Conservation (phyloP, 2,888 invertebrate genomes). For the Homarus gammarus region DNA sequence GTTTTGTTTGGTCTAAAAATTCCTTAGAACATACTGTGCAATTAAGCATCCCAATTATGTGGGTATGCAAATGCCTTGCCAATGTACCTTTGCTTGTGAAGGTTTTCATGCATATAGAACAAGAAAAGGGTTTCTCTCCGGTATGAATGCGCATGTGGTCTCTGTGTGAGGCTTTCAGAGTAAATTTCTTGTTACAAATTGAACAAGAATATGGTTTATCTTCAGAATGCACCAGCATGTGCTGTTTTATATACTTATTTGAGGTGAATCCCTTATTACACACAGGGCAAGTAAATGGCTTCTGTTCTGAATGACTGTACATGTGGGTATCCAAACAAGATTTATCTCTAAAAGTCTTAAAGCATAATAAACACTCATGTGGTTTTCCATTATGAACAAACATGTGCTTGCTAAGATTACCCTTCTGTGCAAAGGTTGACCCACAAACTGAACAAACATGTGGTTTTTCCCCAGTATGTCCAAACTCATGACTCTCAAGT, state of each 20-base stretch:
- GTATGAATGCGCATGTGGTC: neutral
- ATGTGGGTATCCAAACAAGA: neutral
- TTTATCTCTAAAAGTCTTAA: neutral
- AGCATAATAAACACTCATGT: neutral
- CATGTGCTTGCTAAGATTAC: neutral
- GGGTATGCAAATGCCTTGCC: neutral
- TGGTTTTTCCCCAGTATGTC: neutral
- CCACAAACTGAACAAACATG: neutral
- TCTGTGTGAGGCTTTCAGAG: neutral
- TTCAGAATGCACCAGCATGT: neutral
- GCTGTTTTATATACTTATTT: neutral
- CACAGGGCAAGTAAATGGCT: neutral
- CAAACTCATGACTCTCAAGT: neutral
- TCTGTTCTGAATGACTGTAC: neutral
- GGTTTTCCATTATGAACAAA: neutral
- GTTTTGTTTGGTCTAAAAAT: neutral
- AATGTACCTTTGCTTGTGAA: neutral
- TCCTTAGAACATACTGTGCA: neutral
- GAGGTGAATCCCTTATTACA: neutral
- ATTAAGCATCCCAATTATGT: neutral
- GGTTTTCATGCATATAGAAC: neutral
- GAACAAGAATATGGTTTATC: neutral
- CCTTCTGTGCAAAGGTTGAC: neutral
- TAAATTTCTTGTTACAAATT: neutral
- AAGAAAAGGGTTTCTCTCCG: neutral